Conservation (phyloP, 1,140 invertebrate genomes). For the Solenopsis invicta region DNA sequence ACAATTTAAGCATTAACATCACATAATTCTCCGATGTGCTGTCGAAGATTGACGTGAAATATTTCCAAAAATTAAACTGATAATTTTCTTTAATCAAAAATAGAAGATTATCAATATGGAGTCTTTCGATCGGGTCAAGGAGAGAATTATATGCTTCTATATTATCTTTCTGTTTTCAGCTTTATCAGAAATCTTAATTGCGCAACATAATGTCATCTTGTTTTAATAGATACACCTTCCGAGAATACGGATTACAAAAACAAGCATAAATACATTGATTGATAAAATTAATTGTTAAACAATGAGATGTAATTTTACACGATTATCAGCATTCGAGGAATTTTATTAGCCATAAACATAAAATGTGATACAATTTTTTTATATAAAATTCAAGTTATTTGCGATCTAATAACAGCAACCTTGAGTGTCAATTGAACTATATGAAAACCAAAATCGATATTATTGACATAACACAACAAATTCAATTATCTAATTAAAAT, state of each 20-base stretch:
- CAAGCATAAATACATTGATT: background rate
- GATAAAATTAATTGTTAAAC: background rate
- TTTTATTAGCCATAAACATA: conserved; percentile 3
- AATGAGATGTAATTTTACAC: background rate
- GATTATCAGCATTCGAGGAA: conserved; percentile 17
- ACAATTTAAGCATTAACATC: background rate
- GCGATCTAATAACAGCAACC: conserved; percentile 26
- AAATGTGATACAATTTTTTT: background rate
- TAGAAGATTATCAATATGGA: background rate
- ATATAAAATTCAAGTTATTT: conserved; percentile 29
- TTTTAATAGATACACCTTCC: background rate
- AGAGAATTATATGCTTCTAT: background rate
- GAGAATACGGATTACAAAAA: background rate
- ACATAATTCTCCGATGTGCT: background rate
- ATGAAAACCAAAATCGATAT: background rate
- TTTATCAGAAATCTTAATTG: background rate
- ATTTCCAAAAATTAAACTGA: background rate
- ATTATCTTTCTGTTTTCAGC: background rate
- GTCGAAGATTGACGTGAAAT: background rate
- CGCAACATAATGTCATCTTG: background rate
- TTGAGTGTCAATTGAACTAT: conserved; percentile 35
- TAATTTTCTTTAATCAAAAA: background rate
- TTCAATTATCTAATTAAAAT: background rate
- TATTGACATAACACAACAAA: background rate
- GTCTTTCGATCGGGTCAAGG: background rate